phyloP scores from a whole-genome alignment of 2,113 vertebrate genomes.

The Anser cygnoides region DNA sequence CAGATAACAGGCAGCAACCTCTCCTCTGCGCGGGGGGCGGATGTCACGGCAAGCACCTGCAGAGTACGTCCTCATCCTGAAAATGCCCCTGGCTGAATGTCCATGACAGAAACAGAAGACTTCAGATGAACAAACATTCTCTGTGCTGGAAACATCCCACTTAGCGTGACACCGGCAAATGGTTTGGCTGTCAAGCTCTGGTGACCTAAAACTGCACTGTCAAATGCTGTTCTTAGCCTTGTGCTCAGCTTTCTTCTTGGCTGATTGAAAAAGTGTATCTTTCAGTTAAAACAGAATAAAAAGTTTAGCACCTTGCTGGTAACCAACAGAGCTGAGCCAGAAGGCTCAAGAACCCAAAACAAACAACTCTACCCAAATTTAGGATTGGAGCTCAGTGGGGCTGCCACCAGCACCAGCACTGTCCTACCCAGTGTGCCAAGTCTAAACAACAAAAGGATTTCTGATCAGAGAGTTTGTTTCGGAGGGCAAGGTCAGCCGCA shows the following conservation, averaged over 20 bases:
- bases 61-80: not conserved
- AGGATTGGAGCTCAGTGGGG: not conserved
- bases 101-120: not conserved
- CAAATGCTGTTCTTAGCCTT: not conserved
- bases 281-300: not conserved
- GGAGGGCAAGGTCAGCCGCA: slow-evolving; percentile 9
- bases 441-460: slow-evolving; percentile 24
- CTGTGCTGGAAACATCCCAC: not conserved
- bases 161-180: not conserved
- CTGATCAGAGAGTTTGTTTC: slow-evolving; percentile 5
- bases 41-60: not conserved
- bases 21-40: not conserved
- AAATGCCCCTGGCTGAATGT: slow-evolving; percentile 2
- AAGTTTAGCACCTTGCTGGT: not conserved
- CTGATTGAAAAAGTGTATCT: not conserved
- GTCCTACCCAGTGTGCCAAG: not conserved
- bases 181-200: not conserved
- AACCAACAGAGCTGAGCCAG: not conserved
- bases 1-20: slow-evolving; percentile 26
- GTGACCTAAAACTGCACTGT: not conserved
- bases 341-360: not conserved
- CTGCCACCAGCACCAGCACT: not conserved
- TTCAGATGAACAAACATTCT: not conserved
- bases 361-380: not conserved
- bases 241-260: not conserved